phyloP scores from a whole-genome alignment of 2,113 vertebrate species.

The Thamnophis sirtalis region DNA sequence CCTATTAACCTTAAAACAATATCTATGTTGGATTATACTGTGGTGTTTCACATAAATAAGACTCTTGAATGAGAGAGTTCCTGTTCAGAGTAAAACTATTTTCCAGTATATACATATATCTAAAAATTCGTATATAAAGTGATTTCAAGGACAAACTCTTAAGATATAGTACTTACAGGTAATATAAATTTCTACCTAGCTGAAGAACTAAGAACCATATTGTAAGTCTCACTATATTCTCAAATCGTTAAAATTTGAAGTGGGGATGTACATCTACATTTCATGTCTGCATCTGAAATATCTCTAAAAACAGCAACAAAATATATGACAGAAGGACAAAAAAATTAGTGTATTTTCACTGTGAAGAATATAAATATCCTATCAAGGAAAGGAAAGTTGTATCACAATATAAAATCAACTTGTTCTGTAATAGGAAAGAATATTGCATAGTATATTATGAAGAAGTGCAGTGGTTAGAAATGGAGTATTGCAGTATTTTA shows the following conservation, averaged over 20 bases:
- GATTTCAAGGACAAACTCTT: background rate
- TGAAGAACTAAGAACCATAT: background rate
- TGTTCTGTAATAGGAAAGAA: background rate
- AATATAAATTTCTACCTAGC: background rate
- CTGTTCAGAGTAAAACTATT: background rate
- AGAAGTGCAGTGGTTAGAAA: background rate
- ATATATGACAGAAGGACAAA: background rate
- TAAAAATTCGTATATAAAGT: background rate
- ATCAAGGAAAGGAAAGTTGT: background rate
- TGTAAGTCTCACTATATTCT: background rate
- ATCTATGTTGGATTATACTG: background rate
- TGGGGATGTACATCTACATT: background rate
- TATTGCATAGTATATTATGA: background rate
- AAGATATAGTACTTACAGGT: background rate
- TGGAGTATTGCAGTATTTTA: background rate
- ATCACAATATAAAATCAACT: background rate
- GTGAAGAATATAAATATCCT: background rate
- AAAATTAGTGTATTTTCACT: background rate
- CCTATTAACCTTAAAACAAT: background rate
- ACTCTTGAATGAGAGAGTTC: background rate
- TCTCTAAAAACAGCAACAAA: background rate
- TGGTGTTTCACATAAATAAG: background rate
- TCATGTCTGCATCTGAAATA: background rate
- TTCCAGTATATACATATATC: background rate
- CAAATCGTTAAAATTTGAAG: background rate